These are phyloP conservation scores for Hippoglossus stenolepis DNA, from an alignment of 2,113 vertebrate genomes.

Conservation along the genomic window DNA sequence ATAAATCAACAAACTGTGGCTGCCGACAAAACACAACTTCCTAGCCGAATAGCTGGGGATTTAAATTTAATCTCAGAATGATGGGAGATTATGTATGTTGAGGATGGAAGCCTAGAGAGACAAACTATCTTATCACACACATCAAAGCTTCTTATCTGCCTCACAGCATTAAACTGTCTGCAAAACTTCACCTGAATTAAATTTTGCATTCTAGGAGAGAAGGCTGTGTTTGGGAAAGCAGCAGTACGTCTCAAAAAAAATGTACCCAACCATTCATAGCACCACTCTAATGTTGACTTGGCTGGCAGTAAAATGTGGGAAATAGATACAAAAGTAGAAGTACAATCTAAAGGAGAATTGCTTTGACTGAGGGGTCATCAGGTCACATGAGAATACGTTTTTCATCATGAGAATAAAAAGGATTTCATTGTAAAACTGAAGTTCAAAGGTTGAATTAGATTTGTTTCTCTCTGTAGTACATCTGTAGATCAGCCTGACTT, in stretches of 20 bases:
- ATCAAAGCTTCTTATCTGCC: slow-evolving; percentile 50
- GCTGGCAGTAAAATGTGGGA: neutral
- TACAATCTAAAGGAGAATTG: neutral
- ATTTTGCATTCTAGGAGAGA: slow-evolving; percentile 28
- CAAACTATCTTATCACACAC: slow-evolving; percentile 39
- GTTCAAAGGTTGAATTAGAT: neutral
- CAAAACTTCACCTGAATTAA: slow-evolving; percentile 39
- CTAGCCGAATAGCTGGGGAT: slow-evolving; percentile 9
- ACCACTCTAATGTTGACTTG: neutral
- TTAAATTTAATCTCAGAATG: slow-evolving; percentile 45
- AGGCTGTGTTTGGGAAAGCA: neutral
- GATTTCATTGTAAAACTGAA: neutral
- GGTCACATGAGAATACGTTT: neutral
- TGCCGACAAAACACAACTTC: neutral
- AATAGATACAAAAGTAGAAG: neutral
- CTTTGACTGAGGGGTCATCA: neutral
- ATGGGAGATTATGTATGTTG: slow-evolving; percentile 44
- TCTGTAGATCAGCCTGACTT: neutral
- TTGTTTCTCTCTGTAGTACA: neutral
- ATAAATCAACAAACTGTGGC: slow-evolving; percentile 8
- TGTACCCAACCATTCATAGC: slow-evolving; percentile 11
- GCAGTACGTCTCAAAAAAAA: neutral
- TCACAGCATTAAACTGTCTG: slow-evolving; percentile 39
- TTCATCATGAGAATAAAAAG: neutral
- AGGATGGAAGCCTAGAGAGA: slow-evolving; percentile 40